phyloP scores from a whole-genome alignment of 92 coral and sea anemone species.

The Phenganax subtilis region DNA sequence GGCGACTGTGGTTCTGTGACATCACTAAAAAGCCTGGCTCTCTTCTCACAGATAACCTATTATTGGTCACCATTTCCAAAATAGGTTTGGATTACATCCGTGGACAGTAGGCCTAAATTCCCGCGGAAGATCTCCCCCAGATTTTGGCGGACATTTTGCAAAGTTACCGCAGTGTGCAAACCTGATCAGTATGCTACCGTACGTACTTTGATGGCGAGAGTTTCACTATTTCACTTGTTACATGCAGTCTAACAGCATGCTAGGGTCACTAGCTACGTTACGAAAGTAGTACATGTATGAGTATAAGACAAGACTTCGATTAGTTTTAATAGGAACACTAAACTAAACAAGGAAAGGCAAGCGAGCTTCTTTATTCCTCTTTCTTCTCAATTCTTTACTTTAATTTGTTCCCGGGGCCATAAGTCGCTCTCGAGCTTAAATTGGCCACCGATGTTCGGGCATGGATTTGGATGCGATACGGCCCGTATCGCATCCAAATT shows the following conservation, averaged over 20 bases:
- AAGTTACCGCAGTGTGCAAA: neutral
- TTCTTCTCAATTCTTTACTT: neutral
- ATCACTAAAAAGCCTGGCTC: neutral
- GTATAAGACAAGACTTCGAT: neutral
- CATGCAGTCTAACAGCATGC: too few species aligned
- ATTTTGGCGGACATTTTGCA: neutral
- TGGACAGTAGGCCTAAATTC: neutral
- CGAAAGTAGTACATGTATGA: neutral
- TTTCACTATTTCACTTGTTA: too few species aligned
- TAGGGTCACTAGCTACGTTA: too few species aligned
- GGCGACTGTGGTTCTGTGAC: neutral
- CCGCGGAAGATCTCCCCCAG: neutral
- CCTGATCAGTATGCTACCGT: too few species aligned
- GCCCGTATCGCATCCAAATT: too few species aligned
- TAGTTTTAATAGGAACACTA: neutral
- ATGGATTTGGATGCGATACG: neutral
- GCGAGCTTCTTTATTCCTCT: constrained; percentile 1
- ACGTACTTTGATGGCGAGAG: too few species aligned
- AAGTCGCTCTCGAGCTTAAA: constrained; percentile 4
- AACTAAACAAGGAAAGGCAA: neutral
- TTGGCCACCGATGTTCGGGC: constrained; percentile 24
- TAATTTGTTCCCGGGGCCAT: neutral
- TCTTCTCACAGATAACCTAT: neutral
- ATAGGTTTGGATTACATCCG: neutral
- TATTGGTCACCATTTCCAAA: too few species aligned